A percentile compares a stretch with the other conserved stretches of the same genome.
These are phyloP conservation scores for Thinocorus orbignyianus DNA, from an alignment of 2,113 vertebrate species.

Conservation along the genomic window DNA sequence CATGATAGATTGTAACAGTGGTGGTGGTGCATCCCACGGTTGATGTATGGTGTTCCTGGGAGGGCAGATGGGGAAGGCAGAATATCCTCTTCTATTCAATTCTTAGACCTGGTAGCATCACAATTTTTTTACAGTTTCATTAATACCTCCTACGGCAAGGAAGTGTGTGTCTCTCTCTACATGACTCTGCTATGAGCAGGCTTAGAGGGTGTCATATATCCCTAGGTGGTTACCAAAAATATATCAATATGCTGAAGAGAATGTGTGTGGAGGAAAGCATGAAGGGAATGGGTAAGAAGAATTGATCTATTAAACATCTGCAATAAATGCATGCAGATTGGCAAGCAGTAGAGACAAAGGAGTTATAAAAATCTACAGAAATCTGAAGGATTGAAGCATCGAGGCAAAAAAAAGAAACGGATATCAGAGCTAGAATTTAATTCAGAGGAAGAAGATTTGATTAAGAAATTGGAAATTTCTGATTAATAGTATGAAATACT, in stretches of 20 bases:
- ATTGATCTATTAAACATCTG: not conserved
- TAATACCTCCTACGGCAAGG: not conserved
- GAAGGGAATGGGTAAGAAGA: not conserved
- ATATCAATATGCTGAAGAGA: not conserved
- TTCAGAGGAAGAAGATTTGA: not conserved
- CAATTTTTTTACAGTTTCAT: not conserved
- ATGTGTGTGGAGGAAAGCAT: not conserved
- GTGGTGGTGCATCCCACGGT: not conserved
- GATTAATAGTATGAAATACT: not conserved
- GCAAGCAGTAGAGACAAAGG: not conserved
- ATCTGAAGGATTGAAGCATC: not conserved
- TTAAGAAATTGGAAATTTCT: not conserved
- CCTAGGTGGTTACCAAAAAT: not conserved
- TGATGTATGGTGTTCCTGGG: not conserved
- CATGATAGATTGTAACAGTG: not conserved
- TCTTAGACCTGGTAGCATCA: not conserved
- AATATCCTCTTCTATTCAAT: not conserved
- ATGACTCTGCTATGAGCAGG: not conserved
- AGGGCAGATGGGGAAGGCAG: not conserved
- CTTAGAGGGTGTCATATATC: not conserved
- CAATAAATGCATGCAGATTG: not conserved
- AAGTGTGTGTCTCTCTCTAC: not conserved
- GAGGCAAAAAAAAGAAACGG: not conserved
- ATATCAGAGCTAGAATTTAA: not conserved
- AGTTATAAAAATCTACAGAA: not conserved